Conservation (phyloP, 2,113 vertebrate genomes). For the Engystomops pustulosus region DNA sequence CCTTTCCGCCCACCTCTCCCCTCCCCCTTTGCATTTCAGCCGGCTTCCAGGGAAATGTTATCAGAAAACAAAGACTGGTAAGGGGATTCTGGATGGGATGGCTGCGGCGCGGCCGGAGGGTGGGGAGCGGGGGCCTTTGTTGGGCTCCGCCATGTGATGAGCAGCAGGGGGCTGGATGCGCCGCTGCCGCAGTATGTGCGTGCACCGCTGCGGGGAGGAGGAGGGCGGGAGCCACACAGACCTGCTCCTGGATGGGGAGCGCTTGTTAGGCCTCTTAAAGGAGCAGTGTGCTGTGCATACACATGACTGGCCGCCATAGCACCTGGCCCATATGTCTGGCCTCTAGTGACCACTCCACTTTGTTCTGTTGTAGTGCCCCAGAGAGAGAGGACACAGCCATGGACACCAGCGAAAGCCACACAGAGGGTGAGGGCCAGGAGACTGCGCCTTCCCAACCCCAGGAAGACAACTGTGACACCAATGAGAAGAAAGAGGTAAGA, state of each 20-base stretch:
- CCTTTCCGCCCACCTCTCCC: conserved; percentile 57
- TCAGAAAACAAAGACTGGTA: conserved; percentile 58
- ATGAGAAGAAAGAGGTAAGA: conserved; percentile 77
- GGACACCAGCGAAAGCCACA: conserved; percentile 72
- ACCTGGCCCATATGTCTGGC: too few relatives aligned
- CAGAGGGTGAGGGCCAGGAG: conserved; percentile 68
- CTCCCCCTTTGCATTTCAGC: conserved; percentile 61
- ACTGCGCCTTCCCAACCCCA: conserved; percentile 48
- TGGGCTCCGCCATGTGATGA: conserved; percentile 36
- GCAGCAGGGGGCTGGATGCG: conserved; percentile 28
- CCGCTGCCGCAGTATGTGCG: conserved; percentile 46
- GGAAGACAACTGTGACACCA: conserved; percentile 66
- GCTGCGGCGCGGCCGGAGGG: not conserved
- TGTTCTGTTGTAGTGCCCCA: conserved; percentile 66
- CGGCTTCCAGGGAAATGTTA: conserved; percentile 63
- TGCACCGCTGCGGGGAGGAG: not conserved
- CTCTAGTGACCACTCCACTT: not conserved
- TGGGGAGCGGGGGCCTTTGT: not conserved
- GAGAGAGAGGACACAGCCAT: conserved; percentile 74
- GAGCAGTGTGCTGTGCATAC: not conserved
- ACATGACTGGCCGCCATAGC: too few relatives aligned
- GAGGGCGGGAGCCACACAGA: conserved; percentile 44
- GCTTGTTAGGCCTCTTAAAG: not conserved
- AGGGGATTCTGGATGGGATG: conserved; percentile 51
- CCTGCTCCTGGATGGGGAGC: not conserved